Percentiles rank a stretch among this genome's conserved stretches.
Evolutionary conservation across 1,140 invertebrate species (phyloP).

Genomic region (Bilobella aurantiaca): DNA sequence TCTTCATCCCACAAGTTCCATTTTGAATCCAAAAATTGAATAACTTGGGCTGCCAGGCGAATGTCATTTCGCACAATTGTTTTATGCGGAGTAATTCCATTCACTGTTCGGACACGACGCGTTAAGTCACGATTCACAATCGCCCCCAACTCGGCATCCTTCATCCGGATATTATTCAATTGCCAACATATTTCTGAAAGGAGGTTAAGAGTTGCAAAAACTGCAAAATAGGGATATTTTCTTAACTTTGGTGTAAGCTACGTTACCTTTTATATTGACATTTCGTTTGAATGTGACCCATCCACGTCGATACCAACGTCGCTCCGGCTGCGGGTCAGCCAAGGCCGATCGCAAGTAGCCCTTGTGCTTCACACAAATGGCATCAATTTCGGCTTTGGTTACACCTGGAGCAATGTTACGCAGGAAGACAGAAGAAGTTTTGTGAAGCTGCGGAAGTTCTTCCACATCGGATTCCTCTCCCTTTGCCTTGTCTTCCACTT

Average conservation of each 20-base stretch:
- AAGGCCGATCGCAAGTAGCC: constrained; percentile 94
- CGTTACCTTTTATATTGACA: constrained; percentile 78
- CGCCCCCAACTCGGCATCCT: constrained; percentile 84
- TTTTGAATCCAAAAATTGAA: constrained; percentile 80
- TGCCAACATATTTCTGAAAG: constrained; percentile 90
- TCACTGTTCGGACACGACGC: constrained; percentile 80
- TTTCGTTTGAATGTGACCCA: constrained; percentile 97
- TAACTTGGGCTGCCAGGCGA: constrained; percentile 85
- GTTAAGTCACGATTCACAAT: constrained; percentile 90
- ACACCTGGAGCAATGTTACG: constrained; percentile 90
- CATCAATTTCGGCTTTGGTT: constrained; percentile 92
- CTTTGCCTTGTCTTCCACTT: constrained; percentile 37
- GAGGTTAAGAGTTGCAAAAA: constrained; percentile 4
- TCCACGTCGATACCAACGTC: constrained; percentile 86
- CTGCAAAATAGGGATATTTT: neutral
- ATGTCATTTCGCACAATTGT: constrained; percentile 84
- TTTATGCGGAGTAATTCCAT: constrained; percentile 84
- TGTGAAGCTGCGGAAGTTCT: constrained; percentile 54
- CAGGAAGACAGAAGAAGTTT: constrained; percentile 93
- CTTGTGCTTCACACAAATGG: constrained; percentile 87
- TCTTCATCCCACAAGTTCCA: constrained; percentile 62
- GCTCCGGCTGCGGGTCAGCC: constrained; percentile 90
- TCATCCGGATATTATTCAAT: constrained; percentile 84
- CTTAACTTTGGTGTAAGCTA: neutral
- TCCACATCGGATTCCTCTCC: constrained; percentile 24